Percentiles rank a stretch among this genome's conserved stretches.
Conservation (phyloP, 1,140 invertebrate species). For the Leptonema lineaticorne region DNA sequence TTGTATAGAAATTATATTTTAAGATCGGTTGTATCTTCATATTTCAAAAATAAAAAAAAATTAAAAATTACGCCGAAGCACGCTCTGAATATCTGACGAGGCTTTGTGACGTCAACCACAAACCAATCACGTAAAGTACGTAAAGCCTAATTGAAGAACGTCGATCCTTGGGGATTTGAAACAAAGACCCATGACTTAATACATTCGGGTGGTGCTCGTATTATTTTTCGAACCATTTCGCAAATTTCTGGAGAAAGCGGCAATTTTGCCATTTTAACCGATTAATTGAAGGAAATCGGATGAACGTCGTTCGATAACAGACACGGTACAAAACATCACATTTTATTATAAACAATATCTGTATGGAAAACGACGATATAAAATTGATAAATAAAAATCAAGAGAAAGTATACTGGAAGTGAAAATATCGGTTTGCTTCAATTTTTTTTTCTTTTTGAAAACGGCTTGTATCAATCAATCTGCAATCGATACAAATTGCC, state of each 20-base stretch:
- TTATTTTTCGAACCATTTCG: constrained; percentile 17
- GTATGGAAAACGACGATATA: too few species aligned
- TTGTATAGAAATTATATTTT: too few species aligned
- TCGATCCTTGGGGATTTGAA: constrained; percentile 17
- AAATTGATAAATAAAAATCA: neutral
- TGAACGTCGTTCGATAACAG: neutral
- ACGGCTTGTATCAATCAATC: constrained; percentile 30
- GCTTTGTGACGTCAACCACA: constrained; percentile 10
- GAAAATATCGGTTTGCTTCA: neutral
- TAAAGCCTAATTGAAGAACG: constrained; percentile 19
- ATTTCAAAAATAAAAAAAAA: too few species aligned
- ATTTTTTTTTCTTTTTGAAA: neutral
- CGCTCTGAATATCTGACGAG: neutral
- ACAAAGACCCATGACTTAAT: constrained; percentile 15
- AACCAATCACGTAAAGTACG: constrained; percentile 17
- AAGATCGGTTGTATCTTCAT: too few species aligned
- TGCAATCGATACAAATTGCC: constrained; percentile 22
- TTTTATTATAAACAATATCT: too few species aligned
- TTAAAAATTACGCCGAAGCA: neutral
- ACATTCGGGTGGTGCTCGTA: constrained; percentile 2
- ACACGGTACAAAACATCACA: neutral
- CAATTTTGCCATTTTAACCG: neutral
- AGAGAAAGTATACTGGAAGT: neutral
- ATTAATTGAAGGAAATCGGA: constrained; percentile 13
- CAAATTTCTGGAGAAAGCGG: neutral